Base-by-base conservation (phyloP, 2,797 vertebrate species). In the Lagocephalus sceleratus region DNA sequence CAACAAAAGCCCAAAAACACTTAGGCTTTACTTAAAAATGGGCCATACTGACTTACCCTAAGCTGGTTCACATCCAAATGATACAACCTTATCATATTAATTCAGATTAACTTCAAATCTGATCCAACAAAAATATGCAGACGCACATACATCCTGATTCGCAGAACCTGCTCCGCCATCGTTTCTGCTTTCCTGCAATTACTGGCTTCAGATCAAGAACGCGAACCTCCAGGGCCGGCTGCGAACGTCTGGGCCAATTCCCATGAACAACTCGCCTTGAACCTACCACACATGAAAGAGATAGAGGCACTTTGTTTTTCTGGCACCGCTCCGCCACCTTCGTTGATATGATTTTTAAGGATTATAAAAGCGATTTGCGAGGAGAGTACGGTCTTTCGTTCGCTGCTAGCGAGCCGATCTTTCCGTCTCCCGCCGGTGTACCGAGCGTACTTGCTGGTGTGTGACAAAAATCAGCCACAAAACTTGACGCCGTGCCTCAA, bases 1-100 rank as follows among this genome's bases (percentile, higher is more conserved):
- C 59, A 73, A 78, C 80, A 84, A 80, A 78, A 69, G 63, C 75
- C 68, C 60, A 0, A 61, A 71, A 83, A 77, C 73, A 68, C 73
- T 63, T 63, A 64, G 21, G 75, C 73, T 80, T 83, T 83, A 76
- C 72, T 74, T 76, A 68, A 69, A 89, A 87, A 44, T 74, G 73
- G 83, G 83, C 78, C 85, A 84, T 59, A 43, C 54, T 82, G 71
- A 75, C 20, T 78, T 71, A 82, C 43, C 46, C 68, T 84, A 85
- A 87, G 66, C 79, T 77, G 78, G 52, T 84, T 68, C 52, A 47
- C 52, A 75, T 71, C 56, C 50, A 61, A 71, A 73, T 51, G 57
- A 69, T 62, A 72, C 60, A 68, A 70, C 3, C 63, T 73, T 73
- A 61, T 62, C 40, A 71, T 71, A 70, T 73, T 52, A 51, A 70